A percentile compares a stretch with the other conserved stretches of the same genome.
Evolutionary conservation across 1,140 invertebrate genomes (phyloP).

Genomic region (Dreissena rostriformis): DNA sequence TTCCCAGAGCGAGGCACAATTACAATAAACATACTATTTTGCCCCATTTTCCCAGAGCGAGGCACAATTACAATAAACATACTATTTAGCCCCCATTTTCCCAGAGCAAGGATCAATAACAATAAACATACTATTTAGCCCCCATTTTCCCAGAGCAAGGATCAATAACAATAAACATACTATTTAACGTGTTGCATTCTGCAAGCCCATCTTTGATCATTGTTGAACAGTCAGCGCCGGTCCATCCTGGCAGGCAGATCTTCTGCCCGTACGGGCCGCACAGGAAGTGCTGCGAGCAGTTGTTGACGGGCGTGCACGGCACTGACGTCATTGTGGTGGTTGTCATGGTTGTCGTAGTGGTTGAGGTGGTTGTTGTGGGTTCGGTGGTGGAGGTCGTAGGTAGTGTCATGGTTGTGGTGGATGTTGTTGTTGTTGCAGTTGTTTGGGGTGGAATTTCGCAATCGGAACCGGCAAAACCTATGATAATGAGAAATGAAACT

Average conservation of each 20-base stretch:
- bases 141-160: no score
- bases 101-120: no score
- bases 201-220: slow-evolving; percentile 17
- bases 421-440: neutral
- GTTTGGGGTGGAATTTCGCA: neutral
- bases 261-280: slow-evolving; percentile 31
- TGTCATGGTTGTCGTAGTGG: slow-evolving; percentile 25
- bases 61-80: no score
- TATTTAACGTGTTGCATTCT: slow-evolving; percentile 41
- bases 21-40: no score
- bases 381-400: slow-evolving; percentile 11
- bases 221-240: slow-evolving; percentile 37
- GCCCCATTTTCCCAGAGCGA: no score
- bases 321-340: slow-evolving; percentile 8
- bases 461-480: no score
- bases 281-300: slow-evolving; percentile 23
- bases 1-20: no score
- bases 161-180: no score
- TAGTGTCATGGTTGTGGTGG: no score
- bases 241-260: slow-evolving; percentile 46
- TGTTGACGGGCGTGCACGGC: slow-evolving; percentile 27
- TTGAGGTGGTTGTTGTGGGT: slow-evolving; percentile 25
- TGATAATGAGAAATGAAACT: no score
- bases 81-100: no score
- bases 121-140: no score